Base-by-base conservation (phyloP, 2,888 invertebrate species). In the Polydrusus pterygomalis region DNA sequence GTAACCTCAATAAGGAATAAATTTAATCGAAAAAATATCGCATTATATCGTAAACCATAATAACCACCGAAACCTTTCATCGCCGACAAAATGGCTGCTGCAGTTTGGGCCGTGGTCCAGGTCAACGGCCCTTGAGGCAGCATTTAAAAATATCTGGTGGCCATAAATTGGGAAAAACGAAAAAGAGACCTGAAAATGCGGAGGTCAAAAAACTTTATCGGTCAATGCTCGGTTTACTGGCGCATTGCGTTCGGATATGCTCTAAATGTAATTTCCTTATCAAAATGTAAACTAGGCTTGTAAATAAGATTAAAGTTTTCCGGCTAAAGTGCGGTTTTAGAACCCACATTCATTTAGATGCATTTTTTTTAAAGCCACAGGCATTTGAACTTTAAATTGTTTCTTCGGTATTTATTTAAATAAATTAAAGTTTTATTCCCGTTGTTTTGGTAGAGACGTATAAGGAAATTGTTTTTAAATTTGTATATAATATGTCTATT, bases 121-220 rank as follows among this genome's bases (percentile, higher is more conserved):
- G 58, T 60, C 58, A 60, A 60, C 38, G 58, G 38, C 58, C 58
- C 58, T 60, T 38, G 34, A 60, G 11, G 18, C 56, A 7, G 38
- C 58, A 38, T 60, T 60, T 30, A 10, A 25, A 60, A 38, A 60
- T 38, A 60, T 38, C 58, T 18, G 20, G n/a, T 30, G 38, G 17
- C 7, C 58, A 60, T 60, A 60, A 60, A 60, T 38, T 60, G 17
- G 58, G 38, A 56, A 56, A 56, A 51, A 20, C 6, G n/a, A 54
- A 54, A 30, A 38, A 60, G 58, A 34, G 25, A 8, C 9, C 47
- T 13, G 6, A 43, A 43, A 43, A 43, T 34, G 18, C 38, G 7
- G 58, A 38, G 58, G 58, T 60, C 58, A 60, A 60, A 60, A 60
- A 60, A 38, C 58, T 60, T 38, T 38, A 60, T 60, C 58, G 58